Evolutionary conservation across 2,113 vertebrate genomes (phyloP).

Genomic region (Thryonomys swinderianus): DNA sequence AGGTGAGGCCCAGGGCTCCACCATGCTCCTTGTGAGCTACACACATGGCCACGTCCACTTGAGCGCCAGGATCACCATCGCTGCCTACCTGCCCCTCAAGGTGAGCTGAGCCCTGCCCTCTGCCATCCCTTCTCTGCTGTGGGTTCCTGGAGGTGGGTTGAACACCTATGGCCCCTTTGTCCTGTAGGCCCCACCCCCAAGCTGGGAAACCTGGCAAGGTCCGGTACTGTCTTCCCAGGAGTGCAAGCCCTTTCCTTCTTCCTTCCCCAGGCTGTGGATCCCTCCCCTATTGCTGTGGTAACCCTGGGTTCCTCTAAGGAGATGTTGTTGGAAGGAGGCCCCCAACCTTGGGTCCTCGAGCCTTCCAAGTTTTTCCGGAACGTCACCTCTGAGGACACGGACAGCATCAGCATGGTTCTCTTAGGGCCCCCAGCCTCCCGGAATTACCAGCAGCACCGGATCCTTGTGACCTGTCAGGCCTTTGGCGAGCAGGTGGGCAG

Average conservation of each 20-base stretch:
- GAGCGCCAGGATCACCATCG: conserved; percentile 92
- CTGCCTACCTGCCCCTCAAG: conserved; percentile 91
- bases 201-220: no score
- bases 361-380: conserved; percentile 96
- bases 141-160: not conserved
- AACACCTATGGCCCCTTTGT: not conserved
- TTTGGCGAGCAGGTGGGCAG: conserved; percentile 94
- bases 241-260: not conserved
- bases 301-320: conserved; percentile 97
- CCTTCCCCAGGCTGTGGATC: conserved; percentile 90
- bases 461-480: conserved; percentile 91
- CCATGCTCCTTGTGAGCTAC: conserved; percentile 92
- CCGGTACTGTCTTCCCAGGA: fast-evolving
- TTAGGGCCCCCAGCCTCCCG: conserved; percentile 85
- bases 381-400: conserved; percentile 87
- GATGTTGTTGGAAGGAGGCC: conserved; percentile 96
- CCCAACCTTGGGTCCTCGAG: conserved; percentile 95
- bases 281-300: conserved; percentile 92
- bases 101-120: conserved; percentile 84
- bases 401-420: conserved; percentile 85
- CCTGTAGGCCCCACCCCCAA: not conserved
- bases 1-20: conserved; percentile 90
- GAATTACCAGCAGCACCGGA: conserved; percentile 91
- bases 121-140: fast-evolving
- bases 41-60: conserved; percentile 90